phyloP scores from a whole-genome alignment of 2,888 invertebrate genomes.

The Acleris sparsana region DNA sequence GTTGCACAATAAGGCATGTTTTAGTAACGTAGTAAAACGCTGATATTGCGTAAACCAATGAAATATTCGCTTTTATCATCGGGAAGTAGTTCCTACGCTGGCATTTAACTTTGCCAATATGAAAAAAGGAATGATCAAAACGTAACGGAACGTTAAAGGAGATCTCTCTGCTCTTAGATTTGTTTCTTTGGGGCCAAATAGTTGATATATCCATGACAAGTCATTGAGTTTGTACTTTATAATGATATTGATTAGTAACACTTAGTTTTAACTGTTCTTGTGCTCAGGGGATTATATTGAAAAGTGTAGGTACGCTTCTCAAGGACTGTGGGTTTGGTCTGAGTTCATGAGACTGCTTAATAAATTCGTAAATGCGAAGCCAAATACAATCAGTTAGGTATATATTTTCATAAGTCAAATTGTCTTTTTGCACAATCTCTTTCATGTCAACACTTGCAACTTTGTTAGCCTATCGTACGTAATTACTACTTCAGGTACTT shows the following conservation, averaged over 20 bases:
- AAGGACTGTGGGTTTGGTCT: not conserved
- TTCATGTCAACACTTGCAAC: conserved; percentile 29
- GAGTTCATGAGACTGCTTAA: not conserved
- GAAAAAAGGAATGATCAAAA: conserved; percentile 38
- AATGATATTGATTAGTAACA: conserved; percentile 26
- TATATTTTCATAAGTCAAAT: conserved; percentile 19
- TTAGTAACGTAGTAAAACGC: conserved; percentile 17
- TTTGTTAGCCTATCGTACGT: conserved; percentile 1
- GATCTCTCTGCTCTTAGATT: conserved; percentile 69
- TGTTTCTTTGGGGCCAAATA: conserved; percentile 81
- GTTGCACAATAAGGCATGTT: conserved; percentile 6
- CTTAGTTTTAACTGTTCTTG: conserved; percentile 24
- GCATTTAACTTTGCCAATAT: conserved; percentile 54
- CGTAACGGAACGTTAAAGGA: conserved; percentile 50
- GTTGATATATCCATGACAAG: conserved; percentile 79
- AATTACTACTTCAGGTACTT: not conserved
- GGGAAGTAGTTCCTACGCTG: conserved; percentile 54
- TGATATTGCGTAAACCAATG: conserved; percentile 21
- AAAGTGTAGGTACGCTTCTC: conserved; percentile 15
- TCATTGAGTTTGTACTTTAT: conserved; percentile 53
- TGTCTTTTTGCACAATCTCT: conserved; percentile 38
- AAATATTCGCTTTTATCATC: conserved; percentile 25
- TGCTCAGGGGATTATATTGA: conserved; percentile 15
- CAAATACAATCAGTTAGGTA: conserved; percentile 55
- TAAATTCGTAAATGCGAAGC: conserved; percentile 50